Base-by-base conservation (phyloP, 1,140 invertebrate species). In the Macrosteles quadrilineatus region DNA sequence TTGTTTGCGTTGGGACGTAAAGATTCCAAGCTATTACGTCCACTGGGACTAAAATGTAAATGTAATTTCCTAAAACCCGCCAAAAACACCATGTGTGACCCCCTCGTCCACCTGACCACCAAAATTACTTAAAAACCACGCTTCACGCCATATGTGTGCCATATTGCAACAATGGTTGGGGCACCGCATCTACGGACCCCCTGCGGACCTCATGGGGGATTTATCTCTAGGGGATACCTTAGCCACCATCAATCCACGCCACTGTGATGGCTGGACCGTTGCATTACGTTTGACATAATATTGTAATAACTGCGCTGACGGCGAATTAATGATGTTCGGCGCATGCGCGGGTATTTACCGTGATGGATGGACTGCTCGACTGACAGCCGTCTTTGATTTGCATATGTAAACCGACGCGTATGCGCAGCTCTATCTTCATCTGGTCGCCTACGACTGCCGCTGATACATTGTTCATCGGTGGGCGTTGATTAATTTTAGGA, bases 231-330 rank as follows among this genome's bases (percentile, higher is more conserved):
- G 47, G 47, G 14, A n/a, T 4, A 17, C 47, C 6, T 3, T 3
- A n/a, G 47, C 4, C 47, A 9, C 47, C 6, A 50, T 50, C 21
- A 50, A 50, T 50, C 47, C 4, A 21, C 6, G 6, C 36, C 17
- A 9, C 36, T 6, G 47, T 50, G 47, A 50, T 50, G 47, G 47
- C 47, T 19, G 14, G 47, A 19, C 47, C 3, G 14, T n/a, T 9
- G 47, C 3, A 50, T 50, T 50, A n/a, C 47, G 47, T 50, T 50
- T 50, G 47, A 50, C 47, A 50, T 50, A 50, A 50, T 50, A 50
- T 50, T 50, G 47, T 50, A 50, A 50, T 50, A 50, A n/a, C 36
- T 17, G 36, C 36, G 36, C 36, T 40, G 47, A 50, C 47, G 6
- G 14, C 4, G 14, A 21, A 50, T 50, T 50, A 50, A 50, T 50